These are phyloP conservation scores for Nomada lathburiana DNA, from an alignment of 2,888 invertebrate genomes.

Conservation along the genomic window DNA sequence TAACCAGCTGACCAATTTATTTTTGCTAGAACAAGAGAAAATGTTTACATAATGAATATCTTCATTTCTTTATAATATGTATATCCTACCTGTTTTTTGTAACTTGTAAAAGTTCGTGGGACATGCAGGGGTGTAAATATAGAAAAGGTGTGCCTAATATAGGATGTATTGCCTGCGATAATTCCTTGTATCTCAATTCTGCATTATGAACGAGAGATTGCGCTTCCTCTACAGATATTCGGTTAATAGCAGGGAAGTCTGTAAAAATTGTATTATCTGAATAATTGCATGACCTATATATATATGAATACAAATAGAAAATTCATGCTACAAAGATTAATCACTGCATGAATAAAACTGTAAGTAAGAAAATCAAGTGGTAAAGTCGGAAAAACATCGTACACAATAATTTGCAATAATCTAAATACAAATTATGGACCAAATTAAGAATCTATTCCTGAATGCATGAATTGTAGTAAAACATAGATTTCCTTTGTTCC, in stretches of 20 bases:
- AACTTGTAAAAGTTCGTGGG: conserved; percentile 75
- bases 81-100: conserved; percentile 75
- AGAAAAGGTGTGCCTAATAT: conserved; percentile 78
- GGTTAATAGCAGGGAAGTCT: conserved; percentile 81
- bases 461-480: conserved; percentile 13
- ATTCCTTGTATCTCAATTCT: conserved; percentile 76
- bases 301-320: neutral
- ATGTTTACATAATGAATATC: neutral
- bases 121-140: conserved; percentile 81
- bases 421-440: neutral
- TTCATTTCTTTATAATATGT: neutral
- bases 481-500: conserved; percentile 52
- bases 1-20: conserved; percentile 82
- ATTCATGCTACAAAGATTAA: neutral
- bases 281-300: neutral
- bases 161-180: conserved; percentile 82
- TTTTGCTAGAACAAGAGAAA: conserved; percentile 72
- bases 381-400: neutral
- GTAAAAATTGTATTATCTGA: conserved; percentile 32
- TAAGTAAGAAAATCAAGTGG: neutral
- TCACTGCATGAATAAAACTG: neutral
- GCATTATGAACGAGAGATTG: conserved; percentile 68
- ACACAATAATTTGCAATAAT: neutral
- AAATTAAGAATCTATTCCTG: neutral
- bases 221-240: conserved; percentile 76